These are phyloP conservation scores for Tinea semifulvella DNA, from an alignment of 2,888 invertebrate genomes.

Conservation along the genomic window DNA sequence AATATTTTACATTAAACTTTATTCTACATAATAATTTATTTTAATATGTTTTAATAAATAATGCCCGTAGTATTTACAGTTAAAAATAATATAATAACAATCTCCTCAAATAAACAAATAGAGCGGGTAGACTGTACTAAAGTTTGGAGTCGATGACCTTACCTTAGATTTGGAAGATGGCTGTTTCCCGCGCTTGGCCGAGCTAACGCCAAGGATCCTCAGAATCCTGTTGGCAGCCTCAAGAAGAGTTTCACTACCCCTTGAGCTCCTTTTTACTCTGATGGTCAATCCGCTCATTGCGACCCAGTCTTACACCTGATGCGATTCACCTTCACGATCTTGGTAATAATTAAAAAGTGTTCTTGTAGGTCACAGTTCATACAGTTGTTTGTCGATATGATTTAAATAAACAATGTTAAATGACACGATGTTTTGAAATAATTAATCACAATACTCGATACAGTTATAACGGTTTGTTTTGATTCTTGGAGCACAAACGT, in stretches of 20 bases:
- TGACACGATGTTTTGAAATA: slow-evolving; percentile 12
- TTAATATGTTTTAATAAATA: neutral
- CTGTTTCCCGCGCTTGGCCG: slow-evolving; percentile 65
- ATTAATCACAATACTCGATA: neutral
- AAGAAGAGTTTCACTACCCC: slow-evolving; percentile 63
- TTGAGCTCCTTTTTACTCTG: slow-evolving; percentile 64
- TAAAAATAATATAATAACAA: no score
- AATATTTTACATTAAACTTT: no score
- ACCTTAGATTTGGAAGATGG: slow-evolving; percentile 63
- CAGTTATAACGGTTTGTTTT: slow-evolving; percentile 9
- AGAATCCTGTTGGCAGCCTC: slow-evolving; percentile 66
- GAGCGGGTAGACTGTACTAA: slow-evolving; percentile 24
- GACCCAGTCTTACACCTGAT: slow-evolving; percentile 45
- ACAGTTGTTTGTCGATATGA: neutral
- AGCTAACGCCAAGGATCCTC: slow-evolving; percentile 60
- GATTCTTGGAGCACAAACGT: slow-evolving; percentile 21
- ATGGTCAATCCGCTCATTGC: slow-evolving; percentile 66
- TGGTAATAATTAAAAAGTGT: no score
- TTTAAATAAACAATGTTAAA: neutral
- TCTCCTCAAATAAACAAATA: no score
- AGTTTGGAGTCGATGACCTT: slow-evolving; percentile 48
- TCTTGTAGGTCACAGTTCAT: slow-evolving; percentile 17
- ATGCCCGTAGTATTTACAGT: neutral
- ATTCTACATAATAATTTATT: no score
- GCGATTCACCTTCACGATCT: slow-evolving; percentile 43